These are phyloP conservation scores for Erythrocercus mccallii DNA, from an alignment of 2,113 vertebrate genomes.

Conservation along the genomic window DNA sequence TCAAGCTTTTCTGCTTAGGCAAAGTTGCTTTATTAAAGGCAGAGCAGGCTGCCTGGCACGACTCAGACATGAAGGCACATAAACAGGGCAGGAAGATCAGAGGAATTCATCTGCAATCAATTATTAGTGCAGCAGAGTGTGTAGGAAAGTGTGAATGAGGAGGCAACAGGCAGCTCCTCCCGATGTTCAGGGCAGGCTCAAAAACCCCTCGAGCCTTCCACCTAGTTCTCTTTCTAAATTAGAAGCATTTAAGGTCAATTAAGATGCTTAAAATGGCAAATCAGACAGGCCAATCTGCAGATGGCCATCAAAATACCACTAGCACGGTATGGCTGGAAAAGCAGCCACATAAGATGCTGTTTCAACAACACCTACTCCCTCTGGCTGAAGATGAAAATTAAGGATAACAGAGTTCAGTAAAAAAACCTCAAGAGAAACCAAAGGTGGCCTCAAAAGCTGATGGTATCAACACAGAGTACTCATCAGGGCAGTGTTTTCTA, in stretches of 20 bases:
- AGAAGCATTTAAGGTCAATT: conserved; percentile 52
- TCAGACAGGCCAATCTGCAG: conserved; percentile 25
- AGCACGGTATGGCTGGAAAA: background rate
- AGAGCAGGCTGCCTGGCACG: background rate
- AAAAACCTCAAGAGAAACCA: background rate
- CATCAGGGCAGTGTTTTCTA: background rate
- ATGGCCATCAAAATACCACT: conserved; percentile 43
- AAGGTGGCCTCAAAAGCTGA: background rate
- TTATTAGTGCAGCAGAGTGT: background rate
- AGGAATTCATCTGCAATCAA: background rate
- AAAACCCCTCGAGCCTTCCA: conserved; percentile 6
- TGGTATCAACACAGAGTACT: background rate
- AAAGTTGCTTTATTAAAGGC: background rate
- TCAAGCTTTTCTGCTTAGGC: background rate
- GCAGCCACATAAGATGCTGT: background rate
- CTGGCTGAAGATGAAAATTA: conserved; percentile 8
- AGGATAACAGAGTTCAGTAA: background rate
- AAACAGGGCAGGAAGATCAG: background rate
- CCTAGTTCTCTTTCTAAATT: conserved; percentile 35
- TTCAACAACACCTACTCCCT: conserved; percentile 30
- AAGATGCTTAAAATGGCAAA: conserved; percentile 38
- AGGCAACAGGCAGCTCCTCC: conserved; percentile 21
- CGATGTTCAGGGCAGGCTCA: background rate
- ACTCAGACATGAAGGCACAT: background rate
- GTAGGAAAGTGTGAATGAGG: background rate